Evolutionary conservation across 2,113 vertebrate species (phyloP).

Genomic region (Hoplias malabaricus): DNA sequence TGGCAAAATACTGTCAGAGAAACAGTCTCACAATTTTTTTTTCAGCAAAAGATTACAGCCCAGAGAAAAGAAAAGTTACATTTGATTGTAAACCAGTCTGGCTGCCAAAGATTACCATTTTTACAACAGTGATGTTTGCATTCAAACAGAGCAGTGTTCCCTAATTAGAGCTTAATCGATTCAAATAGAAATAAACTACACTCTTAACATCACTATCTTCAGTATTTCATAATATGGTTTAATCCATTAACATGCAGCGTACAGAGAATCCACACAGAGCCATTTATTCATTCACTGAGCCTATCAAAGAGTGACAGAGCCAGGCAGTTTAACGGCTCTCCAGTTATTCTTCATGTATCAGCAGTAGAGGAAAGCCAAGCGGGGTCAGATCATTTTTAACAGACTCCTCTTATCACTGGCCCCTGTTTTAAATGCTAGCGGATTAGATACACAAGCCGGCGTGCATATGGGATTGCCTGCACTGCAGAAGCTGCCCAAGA

Average conservation of each 20-base stretch:
- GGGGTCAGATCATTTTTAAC: conserved; percentile 34
- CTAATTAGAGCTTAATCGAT: conserved; percentile 4
- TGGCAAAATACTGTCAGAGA: neutral
- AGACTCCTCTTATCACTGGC: conserved; percentile 34
- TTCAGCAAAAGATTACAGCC: neutral
- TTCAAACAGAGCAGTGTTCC: neutral
- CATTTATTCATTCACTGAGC: conserved; percentile 18
- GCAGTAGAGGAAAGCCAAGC: conserved; percentile 4
- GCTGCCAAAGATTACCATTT: neutral
- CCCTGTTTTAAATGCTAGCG: conserved; percentile 59
- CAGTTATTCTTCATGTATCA: conserved; percentile 36
- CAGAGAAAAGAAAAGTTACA: neutral
- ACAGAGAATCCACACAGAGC: conserved; percentile 36
- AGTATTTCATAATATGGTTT: conserved; percentile 28
- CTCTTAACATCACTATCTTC: conserved; percentile 14
- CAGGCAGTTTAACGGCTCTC: conserved; percentile 29
- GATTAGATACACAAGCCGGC: conserved; percentile 63
- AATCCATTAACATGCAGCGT: conserved; percentile 25
- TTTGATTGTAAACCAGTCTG: neutral
- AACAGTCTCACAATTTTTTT: neutral
- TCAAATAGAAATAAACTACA: conserved; percentile 4
- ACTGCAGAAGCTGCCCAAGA: conserved; percentile 69
- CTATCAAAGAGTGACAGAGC: conserved; percentile 6
- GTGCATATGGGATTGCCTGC: conserved; percentile 69
- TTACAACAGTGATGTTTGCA: neutral